Percentiles rank a stretch among this genome's conserved stretches.
phyloP scores from a whole-genome alignment of 1,140 invertebrate genomes.

The Monomorium pharaonis region DNA sequence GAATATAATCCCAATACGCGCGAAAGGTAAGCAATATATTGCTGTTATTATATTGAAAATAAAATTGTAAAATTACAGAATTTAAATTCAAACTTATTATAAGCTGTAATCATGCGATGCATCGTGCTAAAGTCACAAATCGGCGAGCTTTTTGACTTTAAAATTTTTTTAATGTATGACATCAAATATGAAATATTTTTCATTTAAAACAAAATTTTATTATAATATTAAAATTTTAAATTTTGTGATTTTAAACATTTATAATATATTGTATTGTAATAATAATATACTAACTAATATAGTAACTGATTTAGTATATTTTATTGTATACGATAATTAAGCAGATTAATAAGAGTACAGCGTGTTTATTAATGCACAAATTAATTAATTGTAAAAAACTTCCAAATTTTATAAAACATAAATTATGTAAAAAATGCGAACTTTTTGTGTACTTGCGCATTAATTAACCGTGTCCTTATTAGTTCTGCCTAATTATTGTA shows the following conservation, averaged over 20 bases:
- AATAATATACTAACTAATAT: no score
- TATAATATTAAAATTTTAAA: background rate
- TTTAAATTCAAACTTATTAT: background rate
- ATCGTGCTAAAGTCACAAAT: background rate
- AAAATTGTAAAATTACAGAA: background rate
- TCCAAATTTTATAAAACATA: no score
- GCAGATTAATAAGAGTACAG: no score
- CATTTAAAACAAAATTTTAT: background rate
- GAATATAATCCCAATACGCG: conserved; percentile 93
- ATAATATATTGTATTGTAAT: background rate
- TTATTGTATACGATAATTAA: background rate
- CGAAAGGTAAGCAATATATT: conserved; percentile 87
- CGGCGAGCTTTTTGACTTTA: background rate
- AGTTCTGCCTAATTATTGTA: no score
- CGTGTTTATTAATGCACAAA: no score
- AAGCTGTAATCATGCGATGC: background rate
- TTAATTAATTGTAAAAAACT: no score
- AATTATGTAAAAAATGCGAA: no score
- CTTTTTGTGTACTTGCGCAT: no score
- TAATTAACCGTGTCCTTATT: no score
- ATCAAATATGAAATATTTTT: background rate
- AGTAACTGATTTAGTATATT: background rate
- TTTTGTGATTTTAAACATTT: background rate
- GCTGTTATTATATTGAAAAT: background rate
- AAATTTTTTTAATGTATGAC: background rate